Percentiles rank a stretch among this genome's conserved stretches.
phyloP scores from a whole-genome alignment of 2,113 vertebrate species.

The Alaudala cheleensis region DNA sequence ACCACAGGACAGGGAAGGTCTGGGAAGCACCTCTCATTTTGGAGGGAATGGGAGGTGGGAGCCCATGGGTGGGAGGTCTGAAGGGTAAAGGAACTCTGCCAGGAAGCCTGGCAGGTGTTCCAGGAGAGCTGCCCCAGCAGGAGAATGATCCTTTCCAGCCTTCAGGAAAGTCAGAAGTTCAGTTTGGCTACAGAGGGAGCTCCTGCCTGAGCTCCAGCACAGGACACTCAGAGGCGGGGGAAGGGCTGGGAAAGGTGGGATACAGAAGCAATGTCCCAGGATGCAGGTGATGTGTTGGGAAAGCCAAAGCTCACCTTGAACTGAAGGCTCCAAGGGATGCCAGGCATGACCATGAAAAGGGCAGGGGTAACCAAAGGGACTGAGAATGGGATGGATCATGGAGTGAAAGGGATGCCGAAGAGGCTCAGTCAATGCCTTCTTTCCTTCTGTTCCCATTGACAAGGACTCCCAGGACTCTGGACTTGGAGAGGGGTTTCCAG shows the following conservation, averaged over 20 bases:
- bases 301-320: not conserved
- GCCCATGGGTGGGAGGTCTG: not conserved
- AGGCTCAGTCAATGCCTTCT: not conserved
- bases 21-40: not conserved
- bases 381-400: not conserved
- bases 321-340: not conserved
- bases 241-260: not conserved
- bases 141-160: not conserved
- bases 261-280: not conserved
- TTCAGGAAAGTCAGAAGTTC: not conserved
- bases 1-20: not conserved
- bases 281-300: not conserved
- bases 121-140: not conserved
- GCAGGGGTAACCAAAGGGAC: not conserved
- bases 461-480: not conserved
- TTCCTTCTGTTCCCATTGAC: not conserved
- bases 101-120: not conserved
- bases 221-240: not conserved
- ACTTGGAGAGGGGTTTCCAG: not conserved
- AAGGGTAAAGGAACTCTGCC: not conserved
- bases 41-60: not conserved
- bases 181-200: not conserved
- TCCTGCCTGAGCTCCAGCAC: not conserved
- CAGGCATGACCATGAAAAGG: not conserved
- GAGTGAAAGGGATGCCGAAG: not conserved